Base-by-base conservation (phyloP, 2,888 invertebrate genomes). In the Rotaria macrura region DNA sequence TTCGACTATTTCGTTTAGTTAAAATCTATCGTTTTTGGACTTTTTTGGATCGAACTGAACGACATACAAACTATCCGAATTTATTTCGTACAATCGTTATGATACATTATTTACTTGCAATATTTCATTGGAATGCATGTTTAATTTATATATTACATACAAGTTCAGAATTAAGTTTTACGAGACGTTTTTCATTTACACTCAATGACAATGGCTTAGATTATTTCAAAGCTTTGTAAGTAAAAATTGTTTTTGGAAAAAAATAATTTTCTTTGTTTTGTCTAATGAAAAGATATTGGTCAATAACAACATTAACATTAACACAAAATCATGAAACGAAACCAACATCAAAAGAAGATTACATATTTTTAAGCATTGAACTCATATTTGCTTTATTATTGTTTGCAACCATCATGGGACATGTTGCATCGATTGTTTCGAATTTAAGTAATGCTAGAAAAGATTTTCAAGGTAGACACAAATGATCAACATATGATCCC, bases 71-170 rank as follows among this genome's bases (percentile, higher is more conserved):
- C 93, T 98, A 97, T 93, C 97, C 97, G 88, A 98, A 98, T 93
- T 93, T 97, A 90, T 96, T 91, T 85, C 88, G 91, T n/a, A 90
- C 91, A 1, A 84, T 90, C 12, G 89, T 90, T 12, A 88, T 91
- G 47, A 88, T 91, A 87, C 96, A 97, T 93, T 96, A 96, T 93
- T 93, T 97, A 90, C 93, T 97, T 92, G 96, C 96, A 92, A 95
- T 97, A 92, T 97, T 97, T 93, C 98, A 98, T 93, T 98, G 97
- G 97, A 98, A 98, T 92, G 97, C 97, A 90, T 98, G 97, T 93
- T 93, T 98, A 92, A 97, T 96, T 93, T 95, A 96, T 93, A 94
- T 97, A 91, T 95, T 96, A 91, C 94, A 95, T 54, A 84, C 49
- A 52, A 54, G 38, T 25, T 40, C 49, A 10, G 52, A 54, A 52